These are phyloP conservation scores for Hemaris fuciformis DNA, from an alignment of 2,888 invertebrate species.

Conservation along the genomic window DNA sequence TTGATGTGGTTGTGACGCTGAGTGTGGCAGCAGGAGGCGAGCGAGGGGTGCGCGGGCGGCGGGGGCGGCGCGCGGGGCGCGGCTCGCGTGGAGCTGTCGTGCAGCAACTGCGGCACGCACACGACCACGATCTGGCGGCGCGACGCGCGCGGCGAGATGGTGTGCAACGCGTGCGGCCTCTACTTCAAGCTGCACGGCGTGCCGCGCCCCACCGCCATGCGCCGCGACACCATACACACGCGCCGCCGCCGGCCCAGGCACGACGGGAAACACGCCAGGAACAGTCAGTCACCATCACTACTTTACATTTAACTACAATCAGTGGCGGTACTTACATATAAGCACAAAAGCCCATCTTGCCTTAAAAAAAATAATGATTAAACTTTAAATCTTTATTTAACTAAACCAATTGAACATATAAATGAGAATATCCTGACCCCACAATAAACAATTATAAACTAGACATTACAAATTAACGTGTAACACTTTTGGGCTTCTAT, in stretches of 20 bases:
- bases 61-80: conserved; percentile 33
- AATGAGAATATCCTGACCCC: too few species aligned
- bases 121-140: conserved; percentile 99
- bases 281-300: conserved; percentile 50
- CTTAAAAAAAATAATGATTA: too few species aligned
- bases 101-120: conserved; percentile 98
- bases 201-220: conserved; percentile 96
- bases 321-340: too few species aligned
- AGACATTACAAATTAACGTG: too few species aligned
- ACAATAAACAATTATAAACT: too few species aligned
- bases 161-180: conserved; percentile 98
- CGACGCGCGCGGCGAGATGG: conserved; percentile 98
- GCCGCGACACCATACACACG: conserved; percentile 97
- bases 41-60: conserved; percentile 22
- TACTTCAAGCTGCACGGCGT: conserved; percentile 98
- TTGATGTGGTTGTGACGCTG: background rate
- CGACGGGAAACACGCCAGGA: conserved; percentile 79
- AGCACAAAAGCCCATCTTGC: too few species aligned
- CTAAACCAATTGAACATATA: too few species aligned
- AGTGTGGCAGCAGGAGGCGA: conserved; percentile 38
- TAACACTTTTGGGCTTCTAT: too few species aligned
- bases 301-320: too few species aligned
- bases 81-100: conserved; percentile 90
- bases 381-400: too few species aligned
- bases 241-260: conserved; percentile 92